Percentiles rank a stretch among this genome's conserved stretches.
Evolutionary conservation across 92 coral and sea anemone genomes (phyloP).

Genomic region (Epizoanthus scotinus): DNA sequence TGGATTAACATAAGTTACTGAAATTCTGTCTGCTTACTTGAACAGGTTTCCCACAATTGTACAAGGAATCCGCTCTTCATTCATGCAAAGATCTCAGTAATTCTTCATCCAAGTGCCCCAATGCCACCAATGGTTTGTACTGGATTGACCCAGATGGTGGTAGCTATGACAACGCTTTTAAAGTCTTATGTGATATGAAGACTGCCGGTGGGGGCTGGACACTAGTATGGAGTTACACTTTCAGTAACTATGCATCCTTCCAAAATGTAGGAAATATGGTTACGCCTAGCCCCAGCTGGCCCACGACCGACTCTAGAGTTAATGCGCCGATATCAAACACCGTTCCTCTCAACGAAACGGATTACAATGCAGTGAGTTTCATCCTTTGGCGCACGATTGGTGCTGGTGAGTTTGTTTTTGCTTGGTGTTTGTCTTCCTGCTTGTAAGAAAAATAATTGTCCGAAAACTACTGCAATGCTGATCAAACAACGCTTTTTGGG

Average conservation of each 20-base stretch:
- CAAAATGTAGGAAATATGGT: constrained; percentile 1
- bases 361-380: constrained; percentile 52
- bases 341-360: constrained; percentile 47
- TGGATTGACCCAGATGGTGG: constrained; percentile 57
- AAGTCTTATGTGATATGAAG: constrained; percentile 51
- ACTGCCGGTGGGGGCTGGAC: constrained; percentile 66
- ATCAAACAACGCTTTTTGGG: too few relatives aligned
- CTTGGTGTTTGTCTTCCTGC: too few relatives aligned
- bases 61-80: neutral
- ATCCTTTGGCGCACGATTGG: constrained; percentile 60
- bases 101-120: constrained; percentile 3
- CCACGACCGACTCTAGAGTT: neutral
- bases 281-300: constrained; percentile 57
- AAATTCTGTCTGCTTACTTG: neutral
- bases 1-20: too few relatives aligned
- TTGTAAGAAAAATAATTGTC: too few relatives aligned
- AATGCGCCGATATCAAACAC: constrained; percentile 44
- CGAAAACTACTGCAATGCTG: too few relatives aligned
- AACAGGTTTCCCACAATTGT: constrained; percentile 13
- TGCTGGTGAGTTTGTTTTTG: neutral
- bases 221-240: constrained; percentile 61
- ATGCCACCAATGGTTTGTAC: constrained; percentile 43
- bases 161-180: constrained; percentile 48
- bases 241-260: constrained; percentile 44
- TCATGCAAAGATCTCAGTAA: constrained; percentile 1